Conservation (phyloP, 2,113 vertebrate species). For the Sarotherodon lohbergeri region DNA sequence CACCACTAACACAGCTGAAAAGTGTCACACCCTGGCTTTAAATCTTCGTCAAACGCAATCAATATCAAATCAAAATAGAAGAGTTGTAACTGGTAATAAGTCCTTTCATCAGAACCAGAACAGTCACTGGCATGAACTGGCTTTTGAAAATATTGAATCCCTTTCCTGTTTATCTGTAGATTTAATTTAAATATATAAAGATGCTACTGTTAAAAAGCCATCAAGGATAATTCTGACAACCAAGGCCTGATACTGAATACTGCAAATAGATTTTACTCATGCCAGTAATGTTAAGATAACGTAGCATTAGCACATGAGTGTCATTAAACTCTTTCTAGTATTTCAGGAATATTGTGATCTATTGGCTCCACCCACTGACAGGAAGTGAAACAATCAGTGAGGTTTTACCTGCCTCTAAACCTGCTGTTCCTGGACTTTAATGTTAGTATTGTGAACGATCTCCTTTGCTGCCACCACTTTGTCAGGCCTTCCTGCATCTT, state of each 20-base stretch:
- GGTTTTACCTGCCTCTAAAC: background rate
- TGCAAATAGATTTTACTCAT: background rate
- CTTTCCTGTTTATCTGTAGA: background rate
- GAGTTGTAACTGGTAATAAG: background rate
- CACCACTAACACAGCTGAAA: background rate
- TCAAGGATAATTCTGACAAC: background rate
- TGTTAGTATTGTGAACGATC: background rate
- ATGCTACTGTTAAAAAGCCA: background rate
- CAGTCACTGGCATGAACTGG: background rate
- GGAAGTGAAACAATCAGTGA: background rate
- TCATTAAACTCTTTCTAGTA: background rate
- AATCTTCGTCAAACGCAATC: background rate
- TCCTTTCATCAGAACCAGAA: background rate
- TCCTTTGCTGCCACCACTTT: background rate
- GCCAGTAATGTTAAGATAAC: background rate
- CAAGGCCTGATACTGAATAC: background rate
- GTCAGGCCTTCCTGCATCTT: background rate
- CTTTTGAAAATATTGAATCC: background rate
- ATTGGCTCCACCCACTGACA: background rate
- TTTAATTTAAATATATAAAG: background rate
- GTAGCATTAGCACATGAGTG: fast-evolving
- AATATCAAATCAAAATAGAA: background rate
- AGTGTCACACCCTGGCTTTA: background rate
- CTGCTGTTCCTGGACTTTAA: background rate
- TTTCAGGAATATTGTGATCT: background rate